Percentiles rank a stretch among this genome's conserved stretches.
These are phyloP conservation scores for Osmerus eperlanus DNA, from an alignment of 2,113 vertebrate species.

Conservation along the genomic window DNA sequence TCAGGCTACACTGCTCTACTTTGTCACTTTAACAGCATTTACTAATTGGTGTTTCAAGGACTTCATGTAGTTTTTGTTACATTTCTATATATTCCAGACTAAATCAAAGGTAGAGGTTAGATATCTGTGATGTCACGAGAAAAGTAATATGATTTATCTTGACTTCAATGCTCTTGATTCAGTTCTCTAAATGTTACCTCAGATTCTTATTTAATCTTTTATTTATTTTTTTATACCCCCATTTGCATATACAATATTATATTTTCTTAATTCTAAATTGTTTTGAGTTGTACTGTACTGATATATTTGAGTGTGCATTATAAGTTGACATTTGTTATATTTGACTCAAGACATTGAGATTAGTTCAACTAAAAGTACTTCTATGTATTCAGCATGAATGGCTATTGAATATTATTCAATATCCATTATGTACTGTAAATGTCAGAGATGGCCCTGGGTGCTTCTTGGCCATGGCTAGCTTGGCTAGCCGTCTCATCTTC, in stretches of 20 bases:
- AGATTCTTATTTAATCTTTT: neutral
- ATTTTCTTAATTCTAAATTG: neutral
- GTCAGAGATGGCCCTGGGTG: neutral
- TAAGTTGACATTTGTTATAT: too few relatives aligned
- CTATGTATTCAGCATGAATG: neutral
- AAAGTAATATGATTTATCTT: neutral
- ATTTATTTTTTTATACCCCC: neutral
- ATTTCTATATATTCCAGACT: neutral
- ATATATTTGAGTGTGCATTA: neutral
- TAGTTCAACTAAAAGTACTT: neutral
- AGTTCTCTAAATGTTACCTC: neutral
- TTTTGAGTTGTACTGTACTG: neutral
- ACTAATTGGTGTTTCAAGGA: neutral
- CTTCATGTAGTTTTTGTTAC: neutral
- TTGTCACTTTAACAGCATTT: neutral
- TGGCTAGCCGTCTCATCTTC: neutral
- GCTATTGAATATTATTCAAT: neutral
- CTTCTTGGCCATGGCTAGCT: neutral
- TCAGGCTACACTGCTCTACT: neutral
- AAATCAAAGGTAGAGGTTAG: neutral
- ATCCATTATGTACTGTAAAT: neutral
- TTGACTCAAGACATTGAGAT: neutral
- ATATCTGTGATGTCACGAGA: conserved; percentile 1
- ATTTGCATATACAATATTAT: neutral
- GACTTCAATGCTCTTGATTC: conserved; percentile 20